Conservation (phyloP, 1,140 invertebrate genomes). For the Eriocheir sinensis region DNA sequence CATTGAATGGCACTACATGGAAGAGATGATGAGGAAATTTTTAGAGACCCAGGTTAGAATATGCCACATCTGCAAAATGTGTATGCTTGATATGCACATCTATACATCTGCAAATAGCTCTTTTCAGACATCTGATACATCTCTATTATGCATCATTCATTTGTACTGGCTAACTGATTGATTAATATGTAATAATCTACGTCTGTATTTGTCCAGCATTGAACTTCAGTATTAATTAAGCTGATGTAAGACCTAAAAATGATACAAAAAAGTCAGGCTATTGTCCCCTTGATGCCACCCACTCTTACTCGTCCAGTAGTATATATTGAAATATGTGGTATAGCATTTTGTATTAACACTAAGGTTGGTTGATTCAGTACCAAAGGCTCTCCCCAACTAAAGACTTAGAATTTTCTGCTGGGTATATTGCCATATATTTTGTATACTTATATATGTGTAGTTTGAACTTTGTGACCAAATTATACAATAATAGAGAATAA, state of each 20-base stretch:
- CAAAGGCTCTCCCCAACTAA: neutral
- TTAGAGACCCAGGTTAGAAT: no score
- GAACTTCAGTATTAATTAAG: neutral
- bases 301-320: constrained; percentile 55
- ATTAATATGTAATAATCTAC: neutral
- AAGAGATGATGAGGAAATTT: no score
- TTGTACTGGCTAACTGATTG: neutral
- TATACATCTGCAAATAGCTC: no score
- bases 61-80: no score
- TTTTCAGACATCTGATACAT: no score
- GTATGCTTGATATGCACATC: no score
- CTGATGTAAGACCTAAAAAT: neutral
- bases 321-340: constrained; percentile 9
- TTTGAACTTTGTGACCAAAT: no score
- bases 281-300: constrained; percentile 41
- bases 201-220: neutral
- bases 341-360: constrained; percentile 35
- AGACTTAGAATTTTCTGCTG: neutral
- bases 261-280: constrained; percentile 6
- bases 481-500: no score
- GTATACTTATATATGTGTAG: no score
- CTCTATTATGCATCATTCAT: neutral
- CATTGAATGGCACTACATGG: no score
- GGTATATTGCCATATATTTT: neutral
- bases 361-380: neutral